Evolutionary conservation across 1,140 invertebrate species (phyloP), one percentile per base, ranked within the genome.

Genomic region (Papilio dardanus): DNA sequence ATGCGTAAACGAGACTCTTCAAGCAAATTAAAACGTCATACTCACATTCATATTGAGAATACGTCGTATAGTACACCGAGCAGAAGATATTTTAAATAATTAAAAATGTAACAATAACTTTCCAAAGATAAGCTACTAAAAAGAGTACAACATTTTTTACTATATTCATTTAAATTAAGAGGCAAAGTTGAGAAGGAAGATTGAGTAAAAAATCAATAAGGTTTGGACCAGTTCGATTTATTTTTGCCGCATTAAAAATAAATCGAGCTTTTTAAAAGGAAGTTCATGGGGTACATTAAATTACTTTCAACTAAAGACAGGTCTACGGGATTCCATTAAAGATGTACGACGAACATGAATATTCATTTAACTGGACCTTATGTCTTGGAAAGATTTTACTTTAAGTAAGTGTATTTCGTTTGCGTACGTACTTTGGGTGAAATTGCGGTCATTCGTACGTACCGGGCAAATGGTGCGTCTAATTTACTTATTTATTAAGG

Each of bases 391-490:
- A 21, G 50, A 58, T 58, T 58, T 58, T 58, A 28, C 21, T 58
- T 58, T 58, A 58, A 58, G 50, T 58, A 58, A 58, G 46, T 54
- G 50, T 58, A 66, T 35, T 66, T 33, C 62, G 28, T 68, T 68
- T 68, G 66, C n/a, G 14, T 24, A 12, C 30, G 33, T 8, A 68
- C 66, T 21, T 33, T 21, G 66, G 66, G 66, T 37, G 19, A 68
- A 35, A 68, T 68, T 68, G 66, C 33, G 66, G 66, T 68, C 66
- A 68, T 68, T 68, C n/a, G 31, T 10, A 67, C 65, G 65, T 68
- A 68, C 33, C 33, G 33, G 10, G 19, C 19, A 68, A 68, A 68
- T 68, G 66, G 35, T 33, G 31, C 66, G 66, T 24, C 33, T 68
- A 40, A 68, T 68, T 68, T 68, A 68, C 5, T 37, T 37, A 37